Conservation (phyloP, 2,797 vertebrate species). For the Eulemur mongoz region DNA sequence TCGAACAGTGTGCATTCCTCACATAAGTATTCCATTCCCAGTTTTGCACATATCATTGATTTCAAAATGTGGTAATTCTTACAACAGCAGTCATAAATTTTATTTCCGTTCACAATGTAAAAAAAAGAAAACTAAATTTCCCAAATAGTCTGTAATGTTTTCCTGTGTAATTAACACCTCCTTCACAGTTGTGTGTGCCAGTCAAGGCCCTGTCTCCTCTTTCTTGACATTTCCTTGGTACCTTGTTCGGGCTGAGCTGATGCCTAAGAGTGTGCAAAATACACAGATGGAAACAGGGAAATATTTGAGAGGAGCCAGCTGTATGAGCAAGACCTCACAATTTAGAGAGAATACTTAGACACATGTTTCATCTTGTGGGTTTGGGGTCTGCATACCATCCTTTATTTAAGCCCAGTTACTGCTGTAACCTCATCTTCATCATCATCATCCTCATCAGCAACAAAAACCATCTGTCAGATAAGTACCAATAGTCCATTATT, state of each 20-base stretch:
- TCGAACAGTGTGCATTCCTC: background rate
- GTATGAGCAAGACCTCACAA: constrained; percentile 38
- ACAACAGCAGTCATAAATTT: constrained; percentile 71
- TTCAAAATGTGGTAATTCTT: constrained; percentile 62
- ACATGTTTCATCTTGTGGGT: constrained; percentile 56
- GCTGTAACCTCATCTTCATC: background rate
- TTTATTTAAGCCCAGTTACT: constrained; percentile 37
- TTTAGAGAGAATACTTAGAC: constrained; percentile 57
- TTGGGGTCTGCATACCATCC: constrained; percentile 46
- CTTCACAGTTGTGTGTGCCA: constrained; percentile 82
- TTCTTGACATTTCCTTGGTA: constrained; percentile 82
- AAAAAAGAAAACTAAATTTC: constrained; percentile 78
- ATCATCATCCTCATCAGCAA: background rate
- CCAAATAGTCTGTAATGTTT: constrained; percentile 78
- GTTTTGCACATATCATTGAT: constrained; percentile 38
- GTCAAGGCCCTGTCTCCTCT: constrained; percentile 78
- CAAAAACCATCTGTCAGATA: constrained; percentile 51
- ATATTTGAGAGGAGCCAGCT: constrained; percentile 72
- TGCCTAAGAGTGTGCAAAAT: constrained; percentile 74
- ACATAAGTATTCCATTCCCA: background rate
- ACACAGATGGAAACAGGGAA: constrained; percentile 75
- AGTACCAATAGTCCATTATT: constrained; percentile 46
- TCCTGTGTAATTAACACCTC: constrained; percentile 87
- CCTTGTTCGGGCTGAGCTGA: constrained; percentile 80
- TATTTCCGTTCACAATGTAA: constrained; percentile 75